Conservation (phyloP, 2,113 vertebrate species). For the Falcunculus frontatus region DNA sequence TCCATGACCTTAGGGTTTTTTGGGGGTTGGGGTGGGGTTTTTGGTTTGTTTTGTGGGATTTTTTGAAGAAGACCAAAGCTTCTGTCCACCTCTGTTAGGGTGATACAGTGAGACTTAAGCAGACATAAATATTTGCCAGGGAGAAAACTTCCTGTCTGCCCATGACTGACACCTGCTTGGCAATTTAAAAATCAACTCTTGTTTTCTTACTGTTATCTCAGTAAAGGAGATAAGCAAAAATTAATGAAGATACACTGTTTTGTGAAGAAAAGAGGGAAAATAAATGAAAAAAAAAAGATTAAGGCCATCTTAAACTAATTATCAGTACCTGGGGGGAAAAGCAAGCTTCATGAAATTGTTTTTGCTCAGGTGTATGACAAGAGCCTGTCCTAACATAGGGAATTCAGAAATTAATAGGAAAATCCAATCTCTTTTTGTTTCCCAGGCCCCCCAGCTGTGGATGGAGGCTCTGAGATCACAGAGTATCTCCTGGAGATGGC, state of each 20-base stretch:
- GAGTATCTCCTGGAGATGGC: conserved; percentile 68
- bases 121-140: background rate
- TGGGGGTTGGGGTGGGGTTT: background rate
- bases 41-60: background rate
- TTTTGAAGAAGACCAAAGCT: background rate
- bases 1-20: rapidly evolving
- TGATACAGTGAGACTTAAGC: background rate
- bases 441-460: conserved; percentile 54
- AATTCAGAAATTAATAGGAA: background rate
- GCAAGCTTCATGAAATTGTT: background rate
- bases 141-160: background rate
- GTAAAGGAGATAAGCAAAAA: background rate
- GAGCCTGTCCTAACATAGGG: background rate
- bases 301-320: background rate
- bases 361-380: background rate
- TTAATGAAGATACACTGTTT: background rate
- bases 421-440: background rate
- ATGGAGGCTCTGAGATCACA: conserved; percentile 64
- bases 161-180: rapidly evolving
- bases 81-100: background rate
- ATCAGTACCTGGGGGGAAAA: background rate
- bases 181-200: background rate
- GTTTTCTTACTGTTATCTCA: background rate
- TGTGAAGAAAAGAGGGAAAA: background rate
- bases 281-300: background rate